phyloP scores from a whole-genome alignment of 2,888 invertebrate genomes.

The Boloria euphrosyne region DNA sequence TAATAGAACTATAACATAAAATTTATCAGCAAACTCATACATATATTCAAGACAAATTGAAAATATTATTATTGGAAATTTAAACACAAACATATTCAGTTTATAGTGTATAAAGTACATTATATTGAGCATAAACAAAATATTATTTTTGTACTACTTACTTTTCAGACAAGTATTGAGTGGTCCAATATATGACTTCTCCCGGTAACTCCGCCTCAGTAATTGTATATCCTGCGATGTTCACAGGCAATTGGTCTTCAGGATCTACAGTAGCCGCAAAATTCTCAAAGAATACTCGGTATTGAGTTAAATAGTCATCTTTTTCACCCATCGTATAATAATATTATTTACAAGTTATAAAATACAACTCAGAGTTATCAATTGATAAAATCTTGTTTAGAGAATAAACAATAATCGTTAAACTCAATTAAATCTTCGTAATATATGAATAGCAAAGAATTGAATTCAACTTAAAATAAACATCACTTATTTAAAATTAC shows the following conservation, averaged over 20 bases:
- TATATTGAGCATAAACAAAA: not conserved
- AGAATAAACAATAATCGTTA: constrained; percentile 27
- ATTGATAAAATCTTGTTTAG: constrained; percentile 43
- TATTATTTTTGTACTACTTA: constrained; percentile 70
- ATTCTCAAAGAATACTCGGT: constrained; percentile 87
- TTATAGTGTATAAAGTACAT: not conserved
- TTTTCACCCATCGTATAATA: constrained; percentile 77
- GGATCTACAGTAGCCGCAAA: constrained; percentile 87
- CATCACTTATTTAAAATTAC: constrained; percentile 31
- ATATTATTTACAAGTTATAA: constrained; percentile 34
- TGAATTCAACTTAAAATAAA: constrained; percentile 33
- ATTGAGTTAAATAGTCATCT: constrained; percentile 86
- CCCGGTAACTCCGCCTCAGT: constrained; percentile 87
- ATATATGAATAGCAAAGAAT: constrained; percentile 26
- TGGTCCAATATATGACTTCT: constrained; percentile 88
- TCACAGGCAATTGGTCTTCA: constrained; percentile 88
- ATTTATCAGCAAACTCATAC: too few species aligned
- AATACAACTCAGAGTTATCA: constrained; percentile 38
- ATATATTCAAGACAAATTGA: too few species aligned
- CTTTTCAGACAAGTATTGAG: constrained; percentile 90
- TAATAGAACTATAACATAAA: too few species aligned
- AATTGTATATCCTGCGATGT: constrained; percentile 86
- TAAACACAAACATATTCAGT: too few species aligned
- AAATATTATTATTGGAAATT: too few species aligned
- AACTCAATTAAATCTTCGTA: constrained; percentile 22